A percentile compares a stretch with the other conserved stretches of the same genome.
phyloP scores from a whole-genome alignment of 2,888 invertebrate genomes.

The Brenthis daphne region DNA sequence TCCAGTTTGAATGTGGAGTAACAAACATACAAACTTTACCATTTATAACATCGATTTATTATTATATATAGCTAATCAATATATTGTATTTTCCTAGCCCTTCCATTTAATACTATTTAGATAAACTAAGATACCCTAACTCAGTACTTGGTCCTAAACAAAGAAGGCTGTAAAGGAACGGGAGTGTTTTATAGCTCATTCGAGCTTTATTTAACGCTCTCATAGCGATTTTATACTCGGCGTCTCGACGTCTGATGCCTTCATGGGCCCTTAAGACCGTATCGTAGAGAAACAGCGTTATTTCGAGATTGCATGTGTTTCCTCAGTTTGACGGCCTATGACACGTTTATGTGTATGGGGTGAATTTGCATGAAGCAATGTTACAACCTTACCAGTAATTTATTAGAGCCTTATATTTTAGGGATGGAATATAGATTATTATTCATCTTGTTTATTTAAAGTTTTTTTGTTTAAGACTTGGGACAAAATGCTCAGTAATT shows the following conservation, averaged over 20 bases:
- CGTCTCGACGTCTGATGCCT: slow-evolving; percentile 58
- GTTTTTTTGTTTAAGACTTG: no score
- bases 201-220: slow-evolving; percentile 74
- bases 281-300: slow-evolving; percentile 40
- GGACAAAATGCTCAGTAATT: no score
- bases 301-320: slow-evolving; percentile 45
- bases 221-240: slow-evolving; percentile 75
- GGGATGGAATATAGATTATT: not conserved
- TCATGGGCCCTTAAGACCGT: slow-evolving; percentile 47
- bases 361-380: slow-evolving; percentile 40
- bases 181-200: slow-evolving; percentile 68
- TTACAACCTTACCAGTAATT: slow-evolving; percentile 18
- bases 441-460: no score
- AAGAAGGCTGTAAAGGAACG: slow-evolving; percentile 58
- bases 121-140: slow-evolving; percentile 28
- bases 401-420: slow-evolving; percentile 2
- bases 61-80: no score
- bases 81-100: not conserved
- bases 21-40: no score
- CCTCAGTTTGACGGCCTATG: slow-evolving; percentile 38
- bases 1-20: no score
- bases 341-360: slow-evolving; percentile 42
- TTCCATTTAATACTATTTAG: slow-evolving; percentile 7
- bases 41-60: no score
- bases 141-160: slow-evolving; percentile 65